Evolutionary conservation across 2,797 vertebrate species (phyloP).

Genomic region (Triplophysa bombifrons): DNA sequence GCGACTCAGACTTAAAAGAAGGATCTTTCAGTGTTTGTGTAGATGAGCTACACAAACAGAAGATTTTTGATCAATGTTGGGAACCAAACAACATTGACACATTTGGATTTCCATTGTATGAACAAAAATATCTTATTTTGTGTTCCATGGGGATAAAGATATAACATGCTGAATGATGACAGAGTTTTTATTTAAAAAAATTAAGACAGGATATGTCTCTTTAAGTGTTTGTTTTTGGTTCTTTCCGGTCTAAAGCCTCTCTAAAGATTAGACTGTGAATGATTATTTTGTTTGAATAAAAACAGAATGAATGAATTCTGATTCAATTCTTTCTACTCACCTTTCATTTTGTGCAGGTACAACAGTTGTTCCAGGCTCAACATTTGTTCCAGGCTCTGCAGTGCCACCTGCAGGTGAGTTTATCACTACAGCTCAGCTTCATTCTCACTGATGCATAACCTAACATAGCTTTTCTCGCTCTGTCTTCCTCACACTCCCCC

Average conservation of each 20-base stretch:
- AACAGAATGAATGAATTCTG: background rate
- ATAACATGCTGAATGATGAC: too few relatives aligned
- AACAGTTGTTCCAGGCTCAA: slow-evolving; percentile 21
- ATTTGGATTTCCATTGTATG: too few relatives aligned
- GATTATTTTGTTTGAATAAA: background rate
- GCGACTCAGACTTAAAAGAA: background rate
- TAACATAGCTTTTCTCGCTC: slow-evolving; percentile 19
- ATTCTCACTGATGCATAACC: background rate
- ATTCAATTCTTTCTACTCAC: background rate
- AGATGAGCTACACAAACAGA: background rate
- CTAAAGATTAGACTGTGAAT: background rate
- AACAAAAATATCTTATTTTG: too few relatives aligned
- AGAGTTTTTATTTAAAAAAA: too few relatives aligned
- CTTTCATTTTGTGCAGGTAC: slow-evolving; percentile 18
- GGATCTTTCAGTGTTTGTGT: slow-evolving; percentile 28
- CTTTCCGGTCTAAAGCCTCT: background rate
- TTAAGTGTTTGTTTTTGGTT: background rate
- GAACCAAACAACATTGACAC: too few relatives aligned
- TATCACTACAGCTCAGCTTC: background rate
- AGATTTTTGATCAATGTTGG: background rate
- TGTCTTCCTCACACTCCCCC: slow-evolving; percentile 47
- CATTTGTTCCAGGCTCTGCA: slow-evolving; percentile 16
- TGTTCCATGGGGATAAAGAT: too few relatives aligned
- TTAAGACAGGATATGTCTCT: too few relatives aligned
- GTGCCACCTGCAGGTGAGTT: slow-evolving; percentile 50